Percentiles rank a stretch among this genome's conserved stretches.
Evolutionary conservation across 1,140 invertebrate species (phyloP).

Genomic region (Tigriopus japonicus): DNA sequence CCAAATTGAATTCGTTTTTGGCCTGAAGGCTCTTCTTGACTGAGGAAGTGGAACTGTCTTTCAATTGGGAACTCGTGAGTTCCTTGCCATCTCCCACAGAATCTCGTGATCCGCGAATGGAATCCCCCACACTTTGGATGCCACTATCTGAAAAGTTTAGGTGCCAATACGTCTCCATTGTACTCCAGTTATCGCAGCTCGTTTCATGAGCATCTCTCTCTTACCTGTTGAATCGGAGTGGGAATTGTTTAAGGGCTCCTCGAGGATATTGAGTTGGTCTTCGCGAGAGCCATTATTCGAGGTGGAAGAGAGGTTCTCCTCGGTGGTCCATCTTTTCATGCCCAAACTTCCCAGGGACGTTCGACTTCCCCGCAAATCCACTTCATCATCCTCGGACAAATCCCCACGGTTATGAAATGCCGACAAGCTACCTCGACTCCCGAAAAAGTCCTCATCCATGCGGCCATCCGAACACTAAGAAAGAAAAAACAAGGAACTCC

Average conservation of each 20-base stretch:
- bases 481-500: no score
- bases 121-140: constrained; percentile 3
- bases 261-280: constrained; percentile 19
- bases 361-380: constrained; percentile 15
- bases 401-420: neutral
- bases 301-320: constrained; percentile 26
- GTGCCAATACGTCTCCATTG: no score
- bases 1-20: no score
- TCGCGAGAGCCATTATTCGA: constrained; percentile 23
- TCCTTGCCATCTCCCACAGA: neutral
- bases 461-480: constrained; percentile 20
- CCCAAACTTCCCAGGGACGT: constrained; percentile 15
- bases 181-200: no score
- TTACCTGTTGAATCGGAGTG: constrained; percentile 30
- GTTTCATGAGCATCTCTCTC: no score
- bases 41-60: neutral
- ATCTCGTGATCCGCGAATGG: constrained; percentile 5
- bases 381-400: neutral
- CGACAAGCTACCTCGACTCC: neutral
- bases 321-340: constrained; percentile 28
- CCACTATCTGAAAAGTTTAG: neutral
- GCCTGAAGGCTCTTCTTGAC: neutral
- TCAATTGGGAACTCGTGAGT: neutral
- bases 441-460: constrained; percentile 22
- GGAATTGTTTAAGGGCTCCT: constrained; percentile 26